These are phyloP conservation scores for Dipodomys spectabilis DNA, from an alignment of 2,113 vertebrate genomes.

Conservation along the genomic window DNA sequence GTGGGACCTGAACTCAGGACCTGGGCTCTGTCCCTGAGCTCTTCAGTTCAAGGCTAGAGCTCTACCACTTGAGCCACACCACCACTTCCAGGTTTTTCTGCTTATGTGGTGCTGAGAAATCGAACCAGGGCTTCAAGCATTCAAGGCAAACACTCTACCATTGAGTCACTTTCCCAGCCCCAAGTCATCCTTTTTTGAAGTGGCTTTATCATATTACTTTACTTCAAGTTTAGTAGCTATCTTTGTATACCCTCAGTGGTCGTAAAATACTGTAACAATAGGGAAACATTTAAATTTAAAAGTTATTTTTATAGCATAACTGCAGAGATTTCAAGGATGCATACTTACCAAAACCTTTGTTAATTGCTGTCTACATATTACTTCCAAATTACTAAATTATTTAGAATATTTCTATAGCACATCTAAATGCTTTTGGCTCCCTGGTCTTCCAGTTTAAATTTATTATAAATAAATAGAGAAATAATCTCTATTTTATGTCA, in stretches of 20 bases:
- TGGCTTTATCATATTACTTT: neutral
- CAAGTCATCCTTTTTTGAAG: neutral
- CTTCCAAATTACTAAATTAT: neutral
- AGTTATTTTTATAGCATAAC: neutral
- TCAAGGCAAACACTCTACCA: too few species aligned
- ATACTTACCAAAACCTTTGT: neutral
- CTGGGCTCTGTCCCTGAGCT: too few species aligned
- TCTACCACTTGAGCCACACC: too few species aligned
- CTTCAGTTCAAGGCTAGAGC: too few species aligned
- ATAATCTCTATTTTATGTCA: neutral
- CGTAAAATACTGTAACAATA: neutral
- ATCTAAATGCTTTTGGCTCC: neutral
- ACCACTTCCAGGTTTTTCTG: too few species aligned
- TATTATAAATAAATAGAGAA: neutral
- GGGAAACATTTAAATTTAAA: neutral
- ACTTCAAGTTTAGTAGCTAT: neutral
- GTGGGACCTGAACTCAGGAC: too few species aligned
- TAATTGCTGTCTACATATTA: neutral
- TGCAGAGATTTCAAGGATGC: neutral
- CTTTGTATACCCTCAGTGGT: neutral
- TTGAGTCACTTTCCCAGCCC: too few species aligned
- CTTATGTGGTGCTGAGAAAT: too few species aligned
- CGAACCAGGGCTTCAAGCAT: too few species aligned
- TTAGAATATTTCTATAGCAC: constrained; percentile 16
- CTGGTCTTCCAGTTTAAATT: neutral